Base-by-base conservation (phyloP, 92 coral and sea anemone species). In the Phenganax subtilis region DNA sequence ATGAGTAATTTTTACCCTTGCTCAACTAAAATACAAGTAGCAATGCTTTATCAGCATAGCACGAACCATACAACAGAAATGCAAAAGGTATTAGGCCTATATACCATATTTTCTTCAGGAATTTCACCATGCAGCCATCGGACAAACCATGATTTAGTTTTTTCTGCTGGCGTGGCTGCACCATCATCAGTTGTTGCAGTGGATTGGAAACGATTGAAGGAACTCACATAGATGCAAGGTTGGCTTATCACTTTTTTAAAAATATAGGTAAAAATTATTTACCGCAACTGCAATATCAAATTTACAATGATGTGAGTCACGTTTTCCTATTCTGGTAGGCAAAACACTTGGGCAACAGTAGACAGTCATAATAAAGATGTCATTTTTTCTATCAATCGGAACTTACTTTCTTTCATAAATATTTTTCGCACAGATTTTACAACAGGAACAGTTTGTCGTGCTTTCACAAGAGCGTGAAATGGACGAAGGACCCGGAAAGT, bases 121-220 rank as follows among this genome's bases (percentile, higher is more conserved):
- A 78, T 67, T 61, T 78, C 82, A 51, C 82, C 82, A 63, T 78
- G 82, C 51, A 78, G 72, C 82, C 82, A 78, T 51, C 82, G 61
- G 15, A 78, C 66, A 44, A 78, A 78, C 82, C 82, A 78, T 16
- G 82, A 78, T 62, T 78, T 78, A 16, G 72, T 15, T 63, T 78
- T 61, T 62, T 78, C 82, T 78, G 72, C 25, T 52, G 57, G 12
- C 6, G 66, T 61, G n/a, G 55, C 63, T 15, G 72, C 25, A 51
- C 59, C 82, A 17, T 78, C 82, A 37, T 61, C 72, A 15, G 72
- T 78, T 10, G 72, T 51, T 78, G 66, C 55, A 28, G 81, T 31
- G 61, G 82, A 78, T n/a, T 78, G 82, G 52, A 78, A 63, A 9
- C 82, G 82, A 12, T 78, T 78, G 52, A 52, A 78, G 53, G 55